Conservation (phyloP, 2,797 vertebrate species). For the Gadopsis bispinosus region DNA sequence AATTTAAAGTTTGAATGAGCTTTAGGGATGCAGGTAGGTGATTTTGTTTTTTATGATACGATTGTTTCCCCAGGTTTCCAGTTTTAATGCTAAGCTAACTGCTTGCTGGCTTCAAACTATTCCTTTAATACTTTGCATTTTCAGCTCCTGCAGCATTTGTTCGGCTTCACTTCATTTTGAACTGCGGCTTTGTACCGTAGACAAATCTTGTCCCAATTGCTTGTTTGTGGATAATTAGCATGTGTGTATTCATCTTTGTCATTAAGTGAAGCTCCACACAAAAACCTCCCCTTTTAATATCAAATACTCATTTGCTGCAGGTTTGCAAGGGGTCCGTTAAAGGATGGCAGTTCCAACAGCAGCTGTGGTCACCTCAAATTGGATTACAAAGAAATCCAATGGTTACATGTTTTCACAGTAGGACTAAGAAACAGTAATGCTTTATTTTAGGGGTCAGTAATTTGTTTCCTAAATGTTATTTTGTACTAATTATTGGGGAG, state of each 20-base stretch:
- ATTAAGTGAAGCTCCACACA: not conserved
- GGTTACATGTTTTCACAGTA: not conserved
- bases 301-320: not conserved
- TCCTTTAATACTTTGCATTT: not conserved
- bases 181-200: conserved; percentile 13
- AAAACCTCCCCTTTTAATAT: not conserved
- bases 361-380: not conserved
- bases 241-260: not conserved
- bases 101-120: not conserved
- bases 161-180: conserved; percentile 3
- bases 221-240: conserved; percentile 27
- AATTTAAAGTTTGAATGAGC: not conserved
- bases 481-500: not conserved
- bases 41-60: conserved; percentile 1
- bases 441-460: not conserved
- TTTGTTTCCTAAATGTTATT: not conserved
- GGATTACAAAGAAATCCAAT: not conserved
- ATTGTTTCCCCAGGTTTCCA: not conserved
- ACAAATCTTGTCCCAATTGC: not conserved
- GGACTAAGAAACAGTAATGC: not conserved
- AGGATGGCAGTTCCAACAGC: not conserved
- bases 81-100: not conserved
- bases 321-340: not conserved
- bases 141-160: not conserved
- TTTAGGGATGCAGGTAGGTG: not conserved